Evolutionary conservation across 1,140 invertebrate genomes (phyloP), one percentile per base, ranked within the genome.

Genomic region (Polyergus mexicanus): DNA sequence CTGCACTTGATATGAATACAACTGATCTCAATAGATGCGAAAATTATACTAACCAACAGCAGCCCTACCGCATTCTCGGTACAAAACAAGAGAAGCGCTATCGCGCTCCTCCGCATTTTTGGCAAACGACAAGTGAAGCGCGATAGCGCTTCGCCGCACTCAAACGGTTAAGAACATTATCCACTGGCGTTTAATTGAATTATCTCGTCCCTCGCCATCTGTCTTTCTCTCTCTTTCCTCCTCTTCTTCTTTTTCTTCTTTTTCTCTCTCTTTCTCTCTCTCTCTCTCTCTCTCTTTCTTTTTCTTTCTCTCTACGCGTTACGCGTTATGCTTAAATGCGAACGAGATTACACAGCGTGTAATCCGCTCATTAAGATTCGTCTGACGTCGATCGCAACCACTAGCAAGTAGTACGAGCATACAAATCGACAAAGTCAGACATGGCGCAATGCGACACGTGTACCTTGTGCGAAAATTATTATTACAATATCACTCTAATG

Each of bases 381-480:
- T 85, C 51, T 54, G 19, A 35, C 87, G 35, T 81, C 8, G 84
- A 80, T 71, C 58, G 22, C 19, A 54, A 89, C 71, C 32, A 89
- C 88, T 89, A 0, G 75, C 71, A 86, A 89, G 88, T 89, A 83
- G 88, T 68, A 60, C 28, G 22, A 78, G 25, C 41, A 68, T 25
- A 54, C 47, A 19, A 72, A 86, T 83, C 68, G 32, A 19, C 25
- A 11, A 41, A 44, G 47, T 75, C 85, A 22, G 78, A 65, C 85
- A 47, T 19, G 47, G 16, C 25, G 32, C 22, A 25, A 65, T 44
- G 62, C 63, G 35, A 56, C 65, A 72, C 25, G 35, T 71, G 68
- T 13, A 22, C 10, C n/a, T 1, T 11, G 28, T 32, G 32, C 41
- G 54, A 32, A 78, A 78, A 85, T 78, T 47, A 13, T 44, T 25